Evolutionary conservation across 2,888 invertebrate species (phyloP).

Genomic region (Marronus borbonicus): DNA sequence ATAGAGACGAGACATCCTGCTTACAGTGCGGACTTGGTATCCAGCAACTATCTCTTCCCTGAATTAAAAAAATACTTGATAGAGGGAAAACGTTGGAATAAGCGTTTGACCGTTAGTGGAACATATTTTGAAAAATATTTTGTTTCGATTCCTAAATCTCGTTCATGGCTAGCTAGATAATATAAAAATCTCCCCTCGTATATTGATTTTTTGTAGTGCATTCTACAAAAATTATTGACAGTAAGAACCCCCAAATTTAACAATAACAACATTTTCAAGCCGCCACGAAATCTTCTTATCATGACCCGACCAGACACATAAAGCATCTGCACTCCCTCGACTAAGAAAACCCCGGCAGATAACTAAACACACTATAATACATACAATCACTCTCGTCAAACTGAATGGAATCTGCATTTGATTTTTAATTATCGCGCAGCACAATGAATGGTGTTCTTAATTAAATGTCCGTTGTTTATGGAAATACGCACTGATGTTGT

Average conservation of each 20-base stretch:
- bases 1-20: background rate
- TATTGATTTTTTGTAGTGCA: constrained; percentile 28
- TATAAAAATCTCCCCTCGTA: background rate
- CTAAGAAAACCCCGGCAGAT: constrained; percentile 49
- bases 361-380: constrained; percentile 25
- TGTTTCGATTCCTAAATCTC: background rate
- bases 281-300: constrained; percentile 55
- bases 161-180: background rate
- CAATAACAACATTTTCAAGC: constrained; percentile 54
- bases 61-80: background rate
- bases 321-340: constrained; percentile 50
- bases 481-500: constrained; percentile 38
- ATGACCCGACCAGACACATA: constrained; percentile 54
- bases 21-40: background rate
- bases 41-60: no score
- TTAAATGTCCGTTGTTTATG: constrained; percentile 46
- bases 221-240: constrained; percentile 30
- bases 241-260: constrained; percentile 49
- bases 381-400: constrained; percentile 39
- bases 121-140: background rate
- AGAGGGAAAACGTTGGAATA: background rate
- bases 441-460: constrained; percentile 48
- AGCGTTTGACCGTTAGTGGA: background rate
- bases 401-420: constrained; percentile 53
- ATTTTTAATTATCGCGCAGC: constrained; percentile 53